These are phyloP conservation scores for Hipparchia sbordonii DNA, from an alignment of 2,888 invertebrate genomes.

Conservation along the genomic window DNA sequence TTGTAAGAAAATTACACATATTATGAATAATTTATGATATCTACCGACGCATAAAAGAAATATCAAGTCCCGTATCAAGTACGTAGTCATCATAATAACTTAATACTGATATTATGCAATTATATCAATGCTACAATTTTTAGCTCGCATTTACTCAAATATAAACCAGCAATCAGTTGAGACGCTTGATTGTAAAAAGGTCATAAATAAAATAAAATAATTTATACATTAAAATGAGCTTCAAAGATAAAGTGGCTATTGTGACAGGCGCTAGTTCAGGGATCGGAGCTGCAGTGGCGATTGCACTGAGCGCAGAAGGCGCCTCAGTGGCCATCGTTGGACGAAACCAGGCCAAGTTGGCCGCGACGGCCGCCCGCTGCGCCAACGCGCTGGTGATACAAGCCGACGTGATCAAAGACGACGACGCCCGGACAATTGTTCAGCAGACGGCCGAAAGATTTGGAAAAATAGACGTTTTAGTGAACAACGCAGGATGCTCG, in stretches of 20 bases:
- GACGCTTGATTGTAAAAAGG: too few relatives aligned
- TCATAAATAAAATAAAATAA: neutral
- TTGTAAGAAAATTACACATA: too few relatives aligned
- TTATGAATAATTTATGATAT: too few relatives aligned
- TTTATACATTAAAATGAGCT: constrained; percentile 3
- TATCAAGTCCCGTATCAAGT: too few relatives aligned
- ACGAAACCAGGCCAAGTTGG: constrained; percentile 13
- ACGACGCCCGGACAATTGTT: constrained; percentile 3
- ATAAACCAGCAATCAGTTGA: too few relatives aligned
- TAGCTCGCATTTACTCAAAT: too few relatives aligned
- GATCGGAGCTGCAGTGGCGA: constrained; percentile 16
- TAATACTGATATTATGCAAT: too few relatives aligned
- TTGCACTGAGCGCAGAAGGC: constrained; percentile 9
- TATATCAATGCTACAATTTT: too few relatives aligned
- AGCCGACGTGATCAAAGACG: constrained; percentile 14
- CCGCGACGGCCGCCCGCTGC: neutral
- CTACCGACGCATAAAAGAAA: too few relatives aligned
- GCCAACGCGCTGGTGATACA: constrained; percentile 1
- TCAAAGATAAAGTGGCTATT: constrained; percentile 13
- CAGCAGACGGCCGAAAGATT: neutral
- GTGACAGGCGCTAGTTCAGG: constrained; percentile 12
- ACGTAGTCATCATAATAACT: too few relatives aligned
- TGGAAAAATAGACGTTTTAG: constrained; percentile 9
- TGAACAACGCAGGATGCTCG: constrained; percentile 7
- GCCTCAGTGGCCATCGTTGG: constrained; percentile 15